A percentile compares a stretch with the other conserved stretches of the same genome.
Evolutionary conservation across 1,140 invertebrate genomes (phyloP).

Genomic region (Argopecten irradians): DNA sequence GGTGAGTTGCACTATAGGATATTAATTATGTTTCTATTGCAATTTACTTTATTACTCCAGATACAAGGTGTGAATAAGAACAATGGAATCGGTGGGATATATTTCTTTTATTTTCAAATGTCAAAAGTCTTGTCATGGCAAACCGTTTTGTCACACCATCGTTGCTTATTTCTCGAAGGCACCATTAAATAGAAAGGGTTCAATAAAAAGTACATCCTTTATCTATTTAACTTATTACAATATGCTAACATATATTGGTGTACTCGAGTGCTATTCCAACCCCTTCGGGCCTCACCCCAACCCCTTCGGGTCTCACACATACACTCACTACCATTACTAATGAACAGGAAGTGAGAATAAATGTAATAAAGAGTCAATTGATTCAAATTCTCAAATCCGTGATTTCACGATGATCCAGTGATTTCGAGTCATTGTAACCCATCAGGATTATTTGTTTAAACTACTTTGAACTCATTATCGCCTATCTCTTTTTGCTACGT

Average conservation of each 20-base stretch:
- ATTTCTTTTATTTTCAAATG: not conserved
- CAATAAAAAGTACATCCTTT: not conserved
- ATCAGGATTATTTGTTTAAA: slow-evolving; percentile 2
- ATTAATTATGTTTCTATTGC: not conserved
- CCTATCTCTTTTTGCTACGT: slow-evolving; percentile 2
- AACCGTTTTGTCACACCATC: not conserved
- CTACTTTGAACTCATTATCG: not conserved
- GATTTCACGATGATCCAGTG: not conserved
- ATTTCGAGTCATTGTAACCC: not conserved
- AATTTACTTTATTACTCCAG: not conserved
- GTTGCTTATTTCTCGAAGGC: not conserved
- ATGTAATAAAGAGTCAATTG: not conserved
- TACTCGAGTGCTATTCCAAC: too few species aligned
- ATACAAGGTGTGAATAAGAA: not conserved
- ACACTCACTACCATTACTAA: not conserved
- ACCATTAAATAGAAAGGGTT: not conserved
- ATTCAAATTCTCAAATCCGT: not conserved
- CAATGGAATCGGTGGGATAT: not conserved
- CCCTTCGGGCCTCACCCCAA: not conserved
- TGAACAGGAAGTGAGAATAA: not conserved
- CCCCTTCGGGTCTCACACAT: not conserved
- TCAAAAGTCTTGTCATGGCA: not conserved
- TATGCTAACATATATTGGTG: not conserved
- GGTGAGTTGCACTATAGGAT: not conserved
- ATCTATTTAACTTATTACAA: not conserved